Evolutionary conservation across 2,888 invertebrate genomes (phyloP).

Genomic region (Iselma pallidipennis): DNA sequence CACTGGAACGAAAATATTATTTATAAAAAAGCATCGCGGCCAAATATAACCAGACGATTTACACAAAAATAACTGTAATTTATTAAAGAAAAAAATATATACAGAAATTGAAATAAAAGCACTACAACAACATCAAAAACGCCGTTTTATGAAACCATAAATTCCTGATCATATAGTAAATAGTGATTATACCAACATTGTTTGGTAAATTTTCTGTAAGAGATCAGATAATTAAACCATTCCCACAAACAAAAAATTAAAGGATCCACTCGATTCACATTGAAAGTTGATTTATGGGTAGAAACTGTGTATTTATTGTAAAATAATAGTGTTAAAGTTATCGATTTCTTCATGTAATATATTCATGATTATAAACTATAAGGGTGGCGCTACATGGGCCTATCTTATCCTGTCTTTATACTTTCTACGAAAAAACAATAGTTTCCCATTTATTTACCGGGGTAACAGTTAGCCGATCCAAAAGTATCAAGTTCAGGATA

Average conservation of each 20-base stretch:
- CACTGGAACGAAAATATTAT: conserved; percentile 30
- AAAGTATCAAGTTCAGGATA: too few species aligned
- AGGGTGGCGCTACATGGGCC: too few species aligned
- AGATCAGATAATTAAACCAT: too few species aligned
- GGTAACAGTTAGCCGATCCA: too few species aligned
- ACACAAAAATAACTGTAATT: conserved; percentile 39
- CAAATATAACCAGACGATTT: conserved; percentile 36
- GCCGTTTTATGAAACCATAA: conserved; percentile 28
- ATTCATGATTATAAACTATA: too few species aligned
- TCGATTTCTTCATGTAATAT: too few species aligned
- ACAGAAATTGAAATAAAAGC: not conserved
- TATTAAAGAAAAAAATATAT: conserved; percentile 26
- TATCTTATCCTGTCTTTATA: too few species aligned
- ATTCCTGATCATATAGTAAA: conserved; percentile 7
- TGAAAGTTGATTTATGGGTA: too few species aligned
- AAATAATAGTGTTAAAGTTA: too few species aligned
- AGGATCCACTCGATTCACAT: not conserved
- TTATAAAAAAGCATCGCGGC: conserved; percentile 33
- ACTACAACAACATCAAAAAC: conserved; percentile 19
- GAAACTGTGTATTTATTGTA: too few species aligned
- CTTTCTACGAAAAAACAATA: too few species aligned
- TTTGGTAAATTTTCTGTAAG: not conserved
- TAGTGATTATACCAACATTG: not conserved
- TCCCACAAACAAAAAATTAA: not conserved
- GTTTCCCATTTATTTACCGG: too few species aligned